Evolutionary conservation across 2,888 invertebrate species (phyloP).

Genomic region (Lithophane ornitopus): DNA sequence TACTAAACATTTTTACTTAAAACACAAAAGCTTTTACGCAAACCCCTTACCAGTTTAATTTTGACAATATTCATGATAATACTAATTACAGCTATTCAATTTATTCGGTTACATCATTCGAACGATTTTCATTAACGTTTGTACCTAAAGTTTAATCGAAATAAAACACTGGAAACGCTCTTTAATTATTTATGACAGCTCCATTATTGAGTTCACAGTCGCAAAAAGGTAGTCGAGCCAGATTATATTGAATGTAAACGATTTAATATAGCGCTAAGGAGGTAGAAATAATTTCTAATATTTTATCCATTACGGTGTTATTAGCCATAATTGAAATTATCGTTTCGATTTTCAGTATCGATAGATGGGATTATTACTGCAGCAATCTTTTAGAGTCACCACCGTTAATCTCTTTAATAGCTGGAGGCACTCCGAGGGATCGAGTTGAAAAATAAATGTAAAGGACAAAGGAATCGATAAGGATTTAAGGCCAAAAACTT

Average conservation of each 20-base stretch:
- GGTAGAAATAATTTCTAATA: constrained; percentile 35
- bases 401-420: constrained; percentile 80
- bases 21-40: constrained; percentile 37
- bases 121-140: constrained; percentile 61
- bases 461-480: constrained; percentile 79
- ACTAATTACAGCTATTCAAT: constrained; percentile 62
- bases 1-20: constrained; percentile 4
- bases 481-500: constrained; percentile 83
- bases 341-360: constrained; percentile 13
- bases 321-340: constrained; percentile 24
- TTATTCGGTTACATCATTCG: constrained; percentile 44
- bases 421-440: constrained; percentile 75
- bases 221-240: constrained; percentile 44
- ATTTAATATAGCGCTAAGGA: constrained; percentile 26
- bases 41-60: constrained; percentile 40
- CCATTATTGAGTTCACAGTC: constrained; percentile 54
- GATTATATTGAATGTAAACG: constrained; percentile 43
- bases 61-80: constrained; percentile 41
- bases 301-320: constrained; percentile 16
- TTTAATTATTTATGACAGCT: constrained; percentile 65
- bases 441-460: constrained; percentile 81
- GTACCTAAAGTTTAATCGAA: constrained; percentile 55
- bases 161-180: constrained; percentile 53
- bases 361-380: constrained; percentile 58
- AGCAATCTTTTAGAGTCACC: constrained; percentile 61